Evolutionary conservation across 1,140 invertebrate genomes (phyloP).

Genomic region (Monochamus saltuarius): DNA sequence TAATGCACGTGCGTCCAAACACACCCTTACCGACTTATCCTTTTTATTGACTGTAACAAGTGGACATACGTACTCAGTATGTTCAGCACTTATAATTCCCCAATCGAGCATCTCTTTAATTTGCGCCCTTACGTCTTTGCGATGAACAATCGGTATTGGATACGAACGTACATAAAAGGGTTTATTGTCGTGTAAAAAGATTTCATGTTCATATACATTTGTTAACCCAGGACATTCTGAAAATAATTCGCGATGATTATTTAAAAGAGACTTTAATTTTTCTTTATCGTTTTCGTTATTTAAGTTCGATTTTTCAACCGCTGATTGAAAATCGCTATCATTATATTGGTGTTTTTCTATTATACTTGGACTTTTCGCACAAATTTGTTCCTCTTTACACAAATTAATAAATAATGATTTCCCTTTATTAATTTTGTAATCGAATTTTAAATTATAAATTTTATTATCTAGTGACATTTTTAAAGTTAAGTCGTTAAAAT

Average conservation of each 20-base stretch:
- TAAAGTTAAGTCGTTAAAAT: slow-evolving; percentile 2
- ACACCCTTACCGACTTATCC: slow-evolving; percentile 5
- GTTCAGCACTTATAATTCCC: slow-evolving; percentile 1
- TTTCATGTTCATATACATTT: slow-evolving; percentile 8
- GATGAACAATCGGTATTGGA: slow-evolving; percentile 2
- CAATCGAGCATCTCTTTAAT: slow-evolving; percentile 9
- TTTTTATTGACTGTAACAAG: slow-evolving; percentile 8
- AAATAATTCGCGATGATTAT: background rate
- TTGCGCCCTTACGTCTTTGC: background rate
- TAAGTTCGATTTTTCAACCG: background rate
- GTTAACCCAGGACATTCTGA: slow-evolving; percentile 4
- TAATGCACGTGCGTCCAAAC: slow-evolving; percentile 7
- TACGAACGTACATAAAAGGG: slow-evolving; percentile 1
- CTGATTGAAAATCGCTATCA: background rate
- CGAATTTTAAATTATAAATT: background rate
- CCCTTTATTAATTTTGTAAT: slow-evolving; percentile 1
- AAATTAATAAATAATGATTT: background rate
- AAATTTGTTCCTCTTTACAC: background rate
- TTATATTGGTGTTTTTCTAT: background rate
- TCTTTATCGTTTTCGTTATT: background rate
- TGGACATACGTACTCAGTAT: slow-evolving; percentile 12
- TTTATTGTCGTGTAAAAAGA: background rate
- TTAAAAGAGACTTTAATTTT: background rate
- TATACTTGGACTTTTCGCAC: background rate
- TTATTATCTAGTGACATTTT: background rate